These are phyloP conservation scores for Synergus umbraculus DNA, from an alignment of 2,888 invertebrate species.

Conservation along the genomic window DNA sequence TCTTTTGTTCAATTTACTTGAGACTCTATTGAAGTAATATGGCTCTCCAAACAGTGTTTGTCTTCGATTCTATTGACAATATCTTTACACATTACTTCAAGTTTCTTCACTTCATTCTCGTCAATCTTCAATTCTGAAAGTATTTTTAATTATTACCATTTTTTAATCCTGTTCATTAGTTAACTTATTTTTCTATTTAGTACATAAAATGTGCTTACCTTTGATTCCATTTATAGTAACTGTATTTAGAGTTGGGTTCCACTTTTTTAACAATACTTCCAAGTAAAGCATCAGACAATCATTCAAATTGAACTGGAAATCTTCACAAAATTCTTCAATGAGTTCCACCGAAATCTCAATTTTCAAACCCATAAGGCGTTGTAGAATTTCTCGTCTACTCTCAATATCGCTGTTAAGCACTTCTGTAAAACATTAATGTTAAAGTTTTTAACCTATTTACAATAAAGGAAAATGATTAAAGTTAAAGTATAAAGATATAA, in stretches of 20 bases:
- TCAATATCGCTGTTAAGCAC: conserved; percentile 64
- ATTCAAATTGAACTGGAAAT: conserved; percentile 75
- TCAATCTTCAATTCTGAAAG: conserved; percentile 63
- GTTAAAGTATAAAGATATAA: not conserved
- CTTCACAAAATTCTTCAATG: conserved; percentile 77
- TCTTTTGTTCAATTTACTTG: conserved; percentile 40
- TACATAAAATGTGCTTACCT: conserved; percentile 54
- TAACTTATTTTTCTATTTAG: not conserved
- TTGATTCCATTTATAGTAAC: conserved; percentile 49
- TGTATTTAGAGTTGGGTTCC: conserved; percentile 74
- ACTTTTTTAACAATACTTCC: conserved; percentile 72
- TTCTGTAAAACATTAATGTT: conserved; percentile 59
- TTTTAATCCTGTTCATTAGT: not conserved
- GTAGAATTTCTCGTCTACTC: conserved; percentile 65
- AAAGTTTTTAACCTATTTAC: not conserved
- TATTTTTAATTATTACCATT: not conserved
- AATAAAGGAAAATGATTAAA: conserved; percentile 5
- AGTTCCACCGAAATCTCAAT: conserved; percentile 65
- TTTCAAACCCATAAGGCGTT: conserved; percentile 63
- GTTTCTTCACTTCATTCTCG: conserved; percentile 63
- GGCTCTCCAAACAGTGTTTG: conserved; percentile 63
- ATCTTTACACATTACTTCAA: conserved; percentile 70
- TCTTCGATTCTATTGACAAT: conserved; percentile 70
- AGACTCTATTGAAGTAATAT: conserved; percentile 55
- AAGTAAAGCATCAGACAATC: conserved; percentile 75